A percentile compares a stretch with the other conserved stretches of the same genome.
Evolutionary conservation across 2,888 invertebrate genomes (phyloP).

Genomic region (Melinaea marsaeus): DNA sequence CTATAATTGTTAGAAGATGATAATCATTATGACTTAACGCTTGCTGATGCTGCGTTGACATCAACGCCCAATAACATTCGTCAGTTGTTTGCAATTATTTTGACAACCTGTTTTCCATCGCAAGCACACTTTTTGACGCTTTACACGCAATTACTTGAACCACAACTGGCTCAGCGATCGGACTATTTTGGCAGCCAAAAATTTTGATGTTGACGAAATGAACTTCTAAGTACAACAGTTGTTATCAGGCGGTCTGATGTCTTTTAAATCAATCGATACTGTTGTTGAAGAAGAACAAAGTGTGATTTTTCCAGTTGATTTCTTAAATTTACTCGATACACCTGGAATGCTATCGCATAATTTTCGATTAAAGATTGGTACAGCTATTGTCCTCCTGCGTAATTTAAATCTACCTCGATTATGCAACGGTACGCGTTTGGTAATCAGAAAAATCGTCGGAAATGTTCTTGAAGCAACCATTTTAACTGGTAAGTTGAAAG

Average conservation of each 20-base stretch:
- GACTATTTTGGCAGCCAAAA: constrained; percentile 32
- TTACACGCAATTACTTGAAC: constrained; percentile 32
- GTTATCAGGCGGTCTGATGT: constrained; percentile 23
- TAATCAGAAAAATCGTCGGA: constrained; percentile 23
- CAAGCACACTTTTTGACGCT: constrained; percentile 33
- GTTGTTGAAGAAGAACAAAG: constrained; percentile 14
- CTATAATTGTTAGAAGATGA: constrained; percentile 32
- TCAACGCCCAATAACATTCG: constrained; percentile 29
- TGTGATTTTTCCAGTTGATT: constrained; percentile 14
- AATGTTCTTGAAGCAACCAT: constrained; percentile 24
- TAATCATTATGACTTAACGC: constrained; percentile 19
- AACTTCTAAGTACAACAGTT: constrained; percentile 25
- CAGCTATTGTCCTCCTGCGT: constrained; percentile 17
- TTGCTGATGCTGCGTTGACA: constrained; percentile 20
- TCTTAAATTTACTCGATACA: constrained; percentile 15
- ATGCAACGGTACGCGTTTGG: constrained; percentile 23
- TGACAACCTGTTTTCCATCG: constrained; percentile 36
- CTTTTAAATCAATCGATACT: constrained; percentile 26
- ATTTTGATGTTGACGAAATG: constrained; percentile 22
- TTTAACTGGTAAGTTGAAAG: constrained; percentile 25
- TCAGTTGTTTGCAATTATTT: constrained; percentile 37
- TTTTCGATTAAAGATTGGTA: constrained; percentile 19
- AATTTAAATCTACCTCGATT: constrained; percentile 19
- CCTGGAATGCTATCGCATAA: constrained; percentile 18
- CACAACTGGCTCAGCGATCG: constrained; percentile 28